Base-by-base conservation (phyloP, 2,888 invertebrate genomes). In the Eupelmus urozonus region DNA sequence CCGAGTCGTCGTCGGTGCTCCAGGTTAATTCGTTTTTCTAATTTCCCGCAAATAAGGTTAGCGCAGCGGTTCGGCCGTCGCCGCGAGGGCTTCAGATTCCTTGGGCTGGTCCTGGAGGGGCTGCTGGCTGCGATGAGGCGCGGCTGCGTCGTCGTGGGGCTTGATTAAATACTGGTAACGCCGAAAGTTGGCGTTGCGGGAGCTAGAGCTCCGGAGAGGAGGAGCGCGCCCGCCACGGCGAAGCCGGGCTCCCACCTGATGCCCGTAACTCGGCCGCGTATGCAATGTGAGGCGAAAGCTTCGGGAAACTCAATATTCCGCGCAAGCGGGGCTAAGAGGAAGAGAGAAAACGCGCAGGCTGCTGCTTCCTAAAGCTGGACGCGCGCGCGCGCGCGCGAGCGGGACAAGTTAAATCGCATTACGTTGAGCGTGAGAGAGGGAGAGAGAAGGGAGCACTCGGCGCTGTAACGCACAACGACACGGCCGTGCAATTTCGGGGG, bases 331-430 rank as follows among this genome's bases (percentile, higher is more conserved):
- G n/a, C n/a, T 66, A 63, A 34, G 66, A 66, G 73, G 69, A 34
- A n/a, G n/a, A n/a, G n/a, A n/a, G n/a, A n/a, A n/a, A n/a, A n/a
- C n/a, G n/a, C n/a, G n/a, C n/a, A n/a, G n/a, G 34, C 34, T 34
- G 5, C 9, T 18, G 18, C 62, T 34, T 9, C 9, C 34, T n/a
- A n/a, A n/a, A n/a, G n/a, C n/a, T n/a, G n/a, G n/a, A n/a, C n/a
- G n/a, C n/a, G n/a, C n/a, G n/a, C n/a, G n/a, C 34, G 40, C 42
- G 67, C 59, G 53, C 34, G 65, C 59, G 42, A 27, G 72, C 49
- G 45, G 71, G 27, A 78, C 79, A 79, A 79, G 78, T 79, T 79
- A 75, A 79, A 77, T 74, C 77, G 77, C 60, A 74, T 80, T 78
- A 80, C 69, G 13, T n/a, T n/a, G 53, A 18, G 53, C 25, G 18